A percentile compares a stretch with the other conserved stretches of the same genome.
Conservation (phyloP, 2,113 vertebrate species). For the Forbesichthys agassizii region DNA sequence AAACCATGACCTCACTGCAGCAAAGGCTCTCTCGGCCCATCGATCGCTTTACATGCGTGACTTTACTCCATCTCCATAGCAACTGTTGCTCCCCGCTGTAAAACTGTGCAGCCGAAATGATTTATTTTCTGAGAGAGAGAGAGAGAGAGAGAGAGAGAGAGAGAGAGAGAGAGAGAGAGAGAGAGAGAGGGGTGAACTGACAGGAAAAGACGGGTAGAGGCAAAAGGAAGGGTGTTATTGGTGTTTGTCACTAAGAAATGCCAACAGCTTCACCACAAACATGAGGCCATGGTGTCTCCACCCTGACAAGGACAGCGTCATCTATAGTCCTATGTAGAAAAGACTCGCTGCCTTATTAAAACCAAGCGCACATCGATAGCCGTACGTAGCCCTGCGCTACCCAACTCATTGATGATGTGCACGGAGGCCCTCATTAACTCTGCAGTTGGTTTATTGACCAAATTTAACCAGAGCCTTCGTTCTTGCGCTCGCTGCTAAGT, state of each 20-base stretch:
- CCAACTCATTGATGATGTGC: constrained; percentile 19
- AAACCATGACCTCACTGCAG: constrained; percentile 23
- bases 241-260: constrained; percentile 17
- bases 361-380: constrained; percentile 27
- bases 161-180: constrained; percentile 12
- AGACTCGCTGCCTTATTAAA: neutral
- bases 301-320: no score
- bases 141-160: neutral
- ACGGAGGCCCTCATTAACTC: constrained; percentile 41
- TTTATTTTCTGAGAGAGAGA: constrained; percentile 44
- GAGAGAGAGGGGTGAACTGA: neutral
- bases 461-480: constrained; percentile 19
- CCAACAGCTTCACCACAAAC: constrained; percentile 2
- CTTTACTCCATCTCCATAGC: constrained; percentile 76
- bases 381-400: constrained; percentile 12
- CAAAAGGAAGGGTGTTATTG: neutral
- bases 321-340: neutral
- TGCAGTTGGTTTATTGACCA: constrained; percentile 27
- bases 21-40: constrained; percentile 43
- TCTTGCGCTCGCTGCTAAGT: neutral
- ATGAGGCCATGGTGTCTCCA: neutral
- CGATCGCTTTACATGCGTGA: constrained; percentile 61
- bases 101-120: constrained; percentile 56
- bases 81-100: constrained; percentile 72
- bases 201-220: neutral